These are phyloP conservation scores for Pteromalus puparum DNA, from an alignment of 1,140 invertebrate species.

Conservation along the genomic window DNA sequence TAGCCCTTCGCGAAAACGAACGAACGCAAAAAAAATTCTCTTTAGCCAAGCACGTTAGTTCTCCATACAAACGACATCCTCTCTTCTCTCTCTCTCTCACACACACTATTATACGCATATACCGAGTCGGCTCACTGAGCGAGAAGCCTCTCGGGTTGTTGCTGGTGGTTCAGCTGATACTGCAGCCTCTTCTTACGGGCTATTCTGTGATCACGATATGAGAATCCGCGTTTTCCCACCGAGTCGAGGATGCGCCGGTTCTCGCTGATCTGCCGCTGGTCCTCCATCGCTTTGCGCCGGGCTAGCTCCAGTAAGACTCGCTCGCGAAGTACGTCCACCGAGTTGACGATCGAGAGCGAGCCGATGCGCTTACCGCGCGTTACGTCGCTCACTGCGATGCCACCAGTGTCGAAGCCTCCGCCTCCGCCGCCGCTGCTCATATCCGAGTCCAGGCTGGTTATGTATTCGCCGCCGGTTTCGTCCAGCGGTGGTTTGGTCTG, in stretches of 20 bases:
- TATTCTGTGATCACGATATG: neutral
- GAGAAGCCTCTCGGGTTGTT: neutral
- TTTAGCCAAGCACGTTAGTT: neutral
- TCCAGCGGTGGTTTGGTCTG: constrained; percentile 21
- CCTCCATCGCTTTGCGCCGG: constrained; percentile 74
- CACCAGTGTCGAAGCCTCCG: constrained; percentile 51
- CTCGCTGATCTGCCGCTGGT: constrained; percentile 73
- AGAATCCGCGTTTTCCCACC: constrained; percentile 65
- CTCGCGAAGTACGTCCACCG: constrained; percentile 77
- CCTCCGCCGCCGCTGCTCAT: constrained; percentile 40
- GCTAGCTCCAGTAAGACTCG: constrained; percentile 77
- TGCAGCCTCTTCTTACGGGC: neutral
- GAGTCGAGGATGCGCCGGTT: constrained; percentile 66
- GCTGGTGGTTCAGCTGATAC: neutral
- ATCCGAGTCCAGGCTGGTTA: neutral
- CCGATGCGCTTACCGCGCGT: constrained; percentile 66
- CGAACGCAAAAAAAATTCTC: no score
- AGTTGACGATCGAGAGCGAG: constrained; percentile 78
- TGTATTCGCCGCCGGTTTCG: neutral
- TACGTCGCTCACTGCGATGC: constrained; percentile 25
- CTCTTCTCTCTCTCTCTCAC: neutral
- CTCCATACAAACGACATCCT: neutral
- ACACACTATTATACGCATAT: neutral
- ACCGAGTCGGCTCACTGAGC: constrained; percentile 1
- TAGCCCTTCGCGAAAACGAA: neutral